phyloP scores from a whole-genome alignment of 1,140 invertebrate genomes.

The Belonocnema kinseyi region DNA sequence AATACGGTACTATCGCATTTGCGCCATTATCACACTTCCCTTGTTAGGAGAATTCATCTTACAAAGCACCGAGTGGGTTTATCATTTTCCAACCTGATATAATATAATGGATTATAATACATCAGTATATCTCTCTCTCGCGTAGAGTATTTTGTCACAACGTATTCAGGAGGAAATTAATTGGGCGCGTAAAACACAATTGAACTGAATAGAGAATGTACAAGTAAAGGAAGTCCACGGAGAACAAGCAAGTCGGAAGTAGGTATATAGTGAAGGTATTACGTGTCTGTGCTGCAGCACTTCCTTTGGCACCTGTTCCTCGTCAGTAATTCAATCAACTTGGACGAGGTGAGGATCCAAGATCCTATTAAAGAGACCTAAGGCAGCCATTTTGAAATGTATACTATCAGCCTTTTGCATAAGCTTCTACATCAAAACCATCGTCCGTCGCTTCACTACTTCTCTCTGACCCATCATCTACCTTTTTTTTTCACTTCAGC shows the following conservation, averaged over 20 bases:
- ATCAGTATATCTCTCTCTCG: background rate
- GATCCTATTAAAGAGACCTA: constrained; percentile 26
- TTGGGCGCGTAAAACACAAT: constrained; percentile 14
- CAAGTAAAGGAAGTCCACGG: too few species aligned
- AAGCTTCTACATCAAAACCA: background rate
- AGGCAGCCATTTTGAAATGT: constrained; percentile 24
- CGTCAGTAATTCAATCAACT: constrained; percentile 36
- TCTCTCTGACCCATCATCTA: background rate
- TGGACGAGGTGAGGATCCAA: constrained; percentile 27
- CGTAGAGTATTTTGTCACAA: constrained; percentile 23
- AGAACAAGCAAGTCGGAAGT: background rate
- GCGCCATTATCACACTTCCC: constrained; percentile 16
- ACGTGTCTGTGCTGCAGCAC: constrained; percentile 36
- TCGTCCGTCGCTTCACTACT: background rate
- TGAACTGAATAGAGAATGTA: background rate
- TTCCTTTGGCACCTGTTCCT: constrained; percentile 39
- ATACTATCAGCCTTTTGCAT: constrained; percentile 10
- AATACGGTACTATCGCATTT: constrained; percentile 24
- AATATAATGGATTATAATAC: background rate
- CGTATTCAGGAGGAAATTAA: constrained; percentile 16
- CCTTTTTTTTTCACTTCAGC: background rate
- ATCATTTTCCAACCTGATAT: constrained; percentile 5
- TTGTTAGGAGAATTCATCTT: constrained; percentile 22
- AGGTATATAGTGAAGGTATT: background rate
- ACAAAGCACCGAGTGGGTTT: constrained; percentile 23